Conservation (phyloP, 1,140 invertebrate genomes). For the Pristionchus pacificus region DNA sequence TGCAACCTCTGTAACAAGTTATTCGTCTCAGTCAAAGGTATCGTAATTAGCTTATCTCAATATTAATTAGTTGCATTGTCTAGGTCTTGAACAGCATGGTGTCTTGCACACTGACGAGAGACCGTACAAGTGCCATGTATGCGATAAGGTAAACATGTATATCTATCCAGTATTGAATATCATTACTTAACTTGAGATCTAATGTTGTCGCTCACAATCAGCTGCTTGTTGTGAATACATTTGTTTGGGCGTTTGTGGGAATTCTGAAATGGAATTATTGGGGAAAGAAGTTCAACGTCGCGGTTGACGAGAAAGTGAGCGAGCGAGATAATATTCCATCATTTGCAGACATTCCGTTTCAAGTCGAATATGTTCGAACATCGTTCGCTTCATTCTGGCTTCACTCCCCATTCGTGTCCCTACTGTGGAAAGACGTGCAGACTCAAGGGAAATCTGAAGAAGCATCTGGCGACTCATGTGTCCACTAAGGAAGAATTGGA, state of each 20-base stretch:
- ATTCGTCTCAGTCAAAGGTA: constrained; percentile 57
- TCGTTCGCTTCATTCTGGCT: constrained; percentile 71
- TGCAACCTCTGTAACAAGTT: constrained; percentile 56
- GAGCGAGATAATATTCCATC: too few relatives aligned
- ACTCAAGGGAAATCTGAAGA: constrained; percentile 50
- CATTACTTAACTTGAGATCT: too few relatives aligned
- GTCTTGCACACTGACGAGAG: constrained; percentile 67
- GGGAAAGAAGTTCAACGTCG: too few relatives aligned
- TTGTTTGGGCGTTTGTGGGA: too few relatives aligned
- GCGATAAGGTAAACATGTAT: constrained; percentile 66
- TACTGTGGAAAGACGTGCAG: constrained; percentile 48
- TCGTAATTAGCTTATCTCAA: too few relatives aligned
- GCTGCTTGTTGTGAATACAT: too few relatives aligned
- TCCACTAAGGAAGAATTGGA: constrained; percentile 54
- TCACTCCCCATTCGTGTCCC: constrained; percentile 39
- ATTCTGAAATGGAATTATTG: too few relatives aligned
- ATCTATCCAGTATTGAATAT: too few relatives aligned
- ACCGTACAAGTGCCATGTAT: constrained; percentile 68
- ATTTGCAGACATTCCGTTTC: constrained; percentile 63
- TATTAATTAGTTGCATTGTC: neutral
- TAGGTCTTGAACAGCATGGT: constrained; percentile 46
- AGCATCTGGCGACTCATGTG: constrained; percentile 54
- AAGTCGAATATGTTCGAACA: constrained; percentile 75
- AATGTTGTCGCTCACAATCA: too few relatives aligned
- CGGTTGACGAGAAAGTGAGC: too few relatives aligned